Evolutionary conservation across 92 coral and sea anemone species (phyloP), one percentile per base, ranked within the genome.

Genomic region (Zoanthus solanderi): DNA sequence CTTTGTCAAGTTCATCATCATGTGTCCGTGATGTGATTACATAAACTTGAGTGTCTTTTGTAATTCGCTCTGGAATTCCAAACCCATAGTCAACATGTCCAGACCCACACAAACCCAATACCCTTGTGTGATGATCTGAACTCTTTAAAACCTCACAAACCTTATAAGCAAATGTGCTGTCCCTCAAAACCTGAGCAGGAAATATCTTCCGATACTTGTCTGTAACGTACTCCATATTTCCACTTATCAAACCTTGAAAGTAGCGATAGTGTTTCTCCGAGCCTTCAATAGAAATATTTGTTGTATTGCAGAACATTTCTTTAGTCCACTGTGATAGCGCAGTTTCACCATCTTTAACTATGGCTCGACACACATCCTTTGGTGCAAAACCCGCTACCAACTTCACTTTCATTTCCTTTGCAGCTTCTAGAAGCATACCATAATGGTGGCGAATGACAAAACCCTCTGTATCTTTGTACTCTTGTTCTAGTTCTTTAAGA

Each of bases 201-300:
- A 94, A 94, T 86, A 94, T 94, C 84, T 82, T 92, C 14, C 97
- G 95, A 46, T 94, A 94, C 63, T 92, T 92, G 74, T 92, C 94
- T 2, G 89, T 85, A 57, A 92, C 87, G 23, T 76, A 31, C 50
- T 90, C 89, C 72, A 78, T 83, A 16, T 94, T 90, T 29, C 97
- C 98, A 88, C 92, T 92, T 68, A 94, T 92, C 14, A 94, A 72
- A 14, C 98, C 98, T 75, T 92, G 98, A 78, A 94, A 94, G 74
- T 88, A 92, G 60, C 67, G 81, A 66, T 94, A 94, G 72, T 94
- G 98, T 45, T 89, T 89, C 71, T 94, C 98, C 14, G 98, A 90
- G 42, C 98, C 98, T 52, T 92, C 90, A 1, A 94, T 73, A 30
- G 88, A 92, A 75, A 94, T 89, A 52, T 88, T 93, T 60, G 63